phyloP scores from a whole-genome alignment of 2,113 vertebrate species.

The Aldabrachelys gigantea region DNA sequence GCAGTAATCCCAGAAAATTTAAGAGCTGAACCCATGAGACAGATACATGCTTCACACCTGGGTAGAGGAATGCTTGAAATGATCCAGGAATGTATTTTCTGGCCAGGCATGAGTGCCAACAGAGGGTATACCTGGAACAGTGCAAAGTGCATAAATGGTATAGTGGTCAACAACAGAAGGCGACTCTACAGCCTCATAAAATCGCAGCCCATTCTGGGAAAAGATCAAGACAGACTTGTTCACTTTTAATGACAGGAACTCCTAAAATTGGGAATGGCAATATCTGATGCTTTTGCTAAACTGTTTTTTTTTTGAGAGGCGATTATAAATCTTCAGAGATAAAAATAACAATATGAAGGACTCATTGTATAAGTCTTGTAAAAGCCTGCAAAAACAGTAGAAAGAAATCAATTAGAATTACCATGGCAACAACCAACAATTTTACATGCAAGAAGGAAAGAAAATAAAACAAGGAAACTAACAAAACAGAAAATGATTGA shows the following conservation, averaged over 20 bases:
- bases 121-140: not conserved
- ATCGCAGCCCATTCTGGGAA: not conserved
- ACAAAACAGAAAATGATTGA: constrained; percentile 67
- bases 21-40: not conserved
- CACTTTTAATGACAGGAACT: constrained; percentile 4
- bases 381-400: constrained; percentile 72
- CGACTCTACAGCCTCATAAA: not conserved
- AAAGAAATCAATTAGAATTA: constrained; percentile 78
- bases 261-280: constrained; percentile 1
- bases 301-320: constrained; percentile 19
- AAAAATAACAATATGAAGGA: constrained; percentile 71
- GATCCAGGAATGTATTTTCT: not conserved
- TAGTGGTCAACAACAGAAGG: not conserved
- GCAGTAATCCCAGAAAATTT: not conserved
- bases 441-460: constrained; percentile 67
- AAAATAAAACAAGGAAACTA: constrained; percentile 66
- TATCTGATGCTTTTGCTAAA: constrained; percentile 25
- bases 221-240: not conserved
- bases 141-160: not conserved
- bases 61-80: not conserved
- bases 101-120: not conserved
- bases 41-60: not conserved
- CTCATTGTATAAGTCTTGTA: constrained; percentile 72
- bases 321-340: constrained; percentile 68
- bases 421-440: constrained; percentile 79